Evolutionary conservation across 2,113 vertebrate genomes (phyloP).

Genomic region (Protobothrops flavoviridis): DNA sequence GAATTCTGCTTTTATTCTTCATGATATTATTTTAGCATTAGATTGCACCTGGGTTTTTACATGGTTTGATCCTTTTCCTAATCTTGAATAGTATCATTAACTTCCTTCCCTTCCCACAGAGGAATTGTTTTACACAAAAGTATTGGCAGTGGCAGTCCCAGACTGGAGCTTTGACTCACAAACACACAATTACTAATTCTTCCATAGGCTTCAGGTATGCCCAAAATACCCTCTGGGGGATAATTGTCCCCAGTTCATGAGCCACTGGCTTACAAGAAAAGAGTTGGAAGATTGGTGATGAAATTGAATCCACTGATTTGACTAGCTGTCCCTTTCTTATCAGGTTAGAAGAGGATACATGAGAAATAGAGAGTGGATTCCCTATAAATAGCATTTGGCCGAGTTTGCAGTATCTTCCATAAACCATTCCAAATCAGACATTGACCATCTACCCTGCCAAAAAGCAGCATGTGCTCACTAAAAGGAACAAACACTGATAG

Average conservation of each 20-base stretch:
- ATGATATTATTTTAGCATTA: background rate
- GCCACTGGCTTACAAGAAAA: background rate
- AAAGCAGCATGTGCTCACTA: slow-evolving; percentile 3
- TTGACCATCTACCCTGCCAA: background rate
- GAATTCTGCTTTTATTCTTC: background rate
- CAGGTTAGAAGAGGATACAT: slow-evolving; percentile 6
- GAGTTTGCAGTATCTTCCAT: background rate
- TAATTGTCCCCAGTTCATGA: background rate
- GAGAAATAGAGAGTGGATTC: background rate
- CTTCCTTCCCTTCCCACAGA: background rate
- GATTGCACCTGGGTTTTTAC: background rate
- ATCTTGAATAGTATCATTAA: background rate
- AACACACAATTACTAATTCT: background rate
- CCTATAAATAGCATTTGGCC: slow-evolving; percentile 11
- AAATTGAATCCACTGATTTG: background rate
- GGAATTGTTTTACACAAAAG: background rate
- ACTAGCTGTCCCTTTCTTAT: background rate
- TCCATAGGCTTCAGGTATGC: background rate
- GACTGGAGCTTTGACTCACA: background rate
- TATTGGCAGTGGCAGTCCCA: background rate
- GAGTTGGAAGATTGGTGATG: background rate
- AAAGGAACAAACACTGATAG: background rate
- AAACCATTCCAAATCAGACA: slow-evolving; percentile 10
- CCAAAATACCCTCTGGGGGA: background rate
- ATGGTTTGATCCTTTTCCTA: background rate